Conservation (phyloP, 2,888 invertebrate genomes). For the Terebella lapidaria region DNA sequence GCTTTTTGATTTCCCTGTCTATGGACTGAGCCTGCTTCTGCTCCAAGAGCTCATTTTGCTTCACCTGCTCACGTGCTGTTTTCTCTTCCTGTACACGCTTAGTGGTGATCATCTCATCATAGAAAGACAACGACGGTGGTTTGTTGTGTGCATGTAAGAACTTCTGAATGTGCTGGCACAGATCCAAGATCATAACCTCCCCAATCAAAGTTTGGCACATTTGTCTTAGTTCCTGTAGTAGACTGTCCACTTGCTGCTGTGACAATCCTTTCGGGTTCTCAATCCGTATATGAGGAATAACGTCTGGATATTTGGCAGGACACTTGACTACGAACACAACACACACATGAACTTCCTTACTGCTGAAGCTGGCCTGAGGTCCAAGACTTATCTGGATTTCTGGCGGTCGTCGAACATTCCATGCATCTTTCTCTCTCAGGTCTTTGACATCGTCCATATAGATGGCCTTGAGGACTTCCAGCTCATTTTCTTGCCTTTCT, state of each 20-base stretch:
- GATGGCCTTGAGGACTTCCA: not conserved
- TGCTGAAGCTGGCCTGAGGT: not conserved
- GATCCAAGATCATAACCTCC: constrained; percentile 71
- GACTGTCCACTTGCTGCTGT: constrained; percentile 62
- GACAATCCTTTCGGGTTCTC: constrained; percentile 77
- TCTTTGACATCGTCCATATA: constrained; percentile 1
- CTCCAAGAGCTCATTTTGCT: constrained; percentile 31
- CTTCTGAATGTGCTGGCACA: constrained; percentile 72
- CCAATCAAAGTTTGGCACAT: constrained; percentile 32
- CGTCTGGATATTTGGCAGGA: not conserved
- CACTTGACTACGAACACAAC: constrained; percentile 1
- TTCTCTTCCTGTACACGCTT: constrained; percentile 59
- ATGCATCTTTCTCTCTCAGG: not conserved
- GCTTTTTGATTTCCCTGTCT: constrained; percentile 70
- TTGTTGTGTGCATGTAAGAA: constrained; percentile 77
- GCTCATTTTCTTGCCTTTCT: not conserved
- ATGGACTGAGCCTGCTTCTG: constrained; percentile 38
- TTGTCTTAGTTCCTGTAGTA: constrained; percentile 58
- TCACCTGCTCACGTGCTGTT: constrained; percentile 31
- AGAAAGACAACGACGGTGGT: constrained; percentile 75
- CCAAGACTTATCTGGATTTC: not conserved
- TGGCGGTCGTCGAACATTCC: constrained; percentile 1
- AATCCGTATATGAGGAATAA: constrained; percentile 64
- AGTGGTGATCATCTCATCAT: constrained; percentile 79
- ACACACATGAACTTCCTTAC: not conserved